phyloP scores from a whole-genome alignment of 2,888 invertebrate genomes.

The Dicyrtoma fusca region DNA sequence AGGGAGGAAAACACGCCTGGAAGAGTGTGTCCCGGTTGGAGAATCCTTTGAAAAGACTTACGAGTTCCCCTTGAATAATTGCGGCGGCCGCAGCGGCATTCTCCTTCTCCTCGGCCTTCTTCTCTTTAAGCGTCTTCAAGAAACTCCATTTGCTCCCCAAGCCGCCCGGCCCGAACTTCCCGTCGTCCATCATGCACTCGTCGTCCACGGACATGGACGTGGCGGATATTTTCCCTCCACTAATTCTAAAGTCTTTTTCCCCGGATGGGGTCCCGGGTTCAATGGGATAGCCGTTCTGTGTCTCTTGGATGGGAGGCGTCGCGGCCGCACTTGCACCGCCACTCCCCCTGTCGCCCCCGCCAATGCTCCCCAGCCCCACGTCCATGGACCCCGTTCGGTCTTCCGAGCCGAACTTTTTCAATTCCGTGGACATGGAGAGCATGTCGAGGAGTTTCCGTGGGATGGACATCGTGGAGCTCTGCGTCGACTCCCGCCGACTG shows the following conservation, averaged over 20 bases:
- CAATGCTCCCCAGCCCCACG: constrained; percentile 55
- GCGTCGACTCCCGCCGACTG: constrained; percentile 53
- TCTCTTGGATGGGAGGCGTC: constrained; percentile 59
- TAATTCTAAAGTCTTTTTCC: constrained; percentile 43
- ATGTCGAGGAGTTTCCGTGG: constrained; percentile 55
- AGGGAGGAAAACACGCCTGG: constrained; percentile 11
- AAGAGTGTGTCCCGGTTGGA: neutral
- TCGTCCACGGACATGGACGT: constrained; percentile 54
- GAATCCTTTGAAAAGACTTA: constrained; percentile 31
- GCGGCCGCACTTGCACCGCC: constrained; percentile 59
- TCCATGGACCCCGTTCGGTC: constrained; percentile 59
- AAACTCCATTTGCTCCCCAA: constrained; percentile 88
- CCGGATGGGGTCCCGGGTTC: constrained; percentile 7
- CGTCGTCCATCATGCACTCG: constrained; percentile 58
- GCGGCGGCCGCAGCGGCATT: constrained; percentile 53
- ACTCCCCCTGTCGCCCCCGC: constrained; percentile 58
- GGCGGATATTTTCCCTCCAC: constrained; percentile 41
- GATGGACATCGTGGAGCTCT: constrained; percentile 55
- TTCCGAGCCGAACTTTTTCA: constrained; percentile 53
- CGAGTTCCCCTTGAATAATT: constrained; percentile 50
- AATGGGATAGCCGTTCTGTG: neutral
- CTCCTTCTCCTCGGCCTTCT: constrained; percentile 79
- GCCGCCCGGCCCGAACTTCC: constrained; percentile 62
- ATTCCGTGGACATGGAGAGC: constrained; percentile 54
- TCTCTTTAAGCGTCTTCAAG: constrained; percentile 83